Evolutionary conservation across 2,113 vertebrate species (phyloP).

Genomic region (Osmerus eperlanus): DNA sequence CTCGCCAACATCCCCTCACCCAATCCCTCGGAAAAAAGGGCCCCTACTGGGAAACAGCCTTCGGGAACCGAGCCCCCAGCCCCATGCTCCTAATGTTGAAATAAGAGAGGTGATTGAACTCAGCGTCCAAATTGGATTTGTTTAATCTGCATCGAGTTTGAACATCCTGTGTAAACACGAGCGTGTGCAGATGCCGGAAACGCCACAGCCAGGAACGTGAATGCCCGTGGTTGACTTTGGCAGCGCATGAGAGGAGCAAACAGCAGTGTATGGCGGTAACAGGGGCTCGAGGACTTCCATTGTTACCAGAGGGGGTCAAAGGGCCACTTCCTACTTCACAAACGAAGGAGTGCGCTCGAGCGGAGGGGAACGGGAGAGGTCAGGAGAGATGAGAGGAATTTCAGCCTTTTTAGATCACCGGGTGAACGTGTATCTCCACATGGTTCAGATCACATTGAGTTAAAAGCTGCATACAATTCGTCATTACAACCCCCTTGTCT

Average conservation of each 20-base stretch:
- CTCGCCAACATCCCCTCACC: slow-evolving; percentile 32
- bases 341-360: slow-evolving; percentile 24
- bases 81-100: slow-evolving; percentile 58
- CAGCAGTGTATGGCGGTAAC: slow-evolving; percentile 18
- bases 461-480: neutral
- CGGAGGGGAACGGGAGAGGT: slow-evolving; percentile 9
- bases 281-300: slow-evolving; percentile 53
- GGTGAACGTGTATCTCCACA: neutral
- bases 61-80: slow-evolving; percentile 51
- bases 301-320: slow-evolving; percentile 47
- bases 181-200: slow-evolving; percentile 69
- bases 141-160: slow-evolving; percentile 71
- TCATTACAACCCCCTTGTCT: neutral
- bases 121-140: slow-evolving; percentile 69
- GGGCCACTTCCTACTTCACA: slow-evolving; percentile 24
- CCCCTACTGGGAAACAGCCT: slow-evolving; percentile 47
- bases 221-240: slow-evolving; percentile 67
- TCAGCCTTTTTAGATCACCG: slow-evolving; percentile 4
- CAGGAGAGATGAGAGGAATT: slow-evolving; percentile 1
- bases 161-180: slow-evolving; percentile 73
- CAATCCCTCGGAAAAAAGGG: slow-evolving; percentile 27
- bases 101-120: slow-evolving; percentile 67
- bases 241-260: slow-evolving; percentile 56
- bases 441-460: neutral
- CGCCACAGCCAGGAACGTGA: slow-evolving; percentile 60